Conservation (phyloP, 2,113 vertebrate species). For the Varanus salvator region DNA sequence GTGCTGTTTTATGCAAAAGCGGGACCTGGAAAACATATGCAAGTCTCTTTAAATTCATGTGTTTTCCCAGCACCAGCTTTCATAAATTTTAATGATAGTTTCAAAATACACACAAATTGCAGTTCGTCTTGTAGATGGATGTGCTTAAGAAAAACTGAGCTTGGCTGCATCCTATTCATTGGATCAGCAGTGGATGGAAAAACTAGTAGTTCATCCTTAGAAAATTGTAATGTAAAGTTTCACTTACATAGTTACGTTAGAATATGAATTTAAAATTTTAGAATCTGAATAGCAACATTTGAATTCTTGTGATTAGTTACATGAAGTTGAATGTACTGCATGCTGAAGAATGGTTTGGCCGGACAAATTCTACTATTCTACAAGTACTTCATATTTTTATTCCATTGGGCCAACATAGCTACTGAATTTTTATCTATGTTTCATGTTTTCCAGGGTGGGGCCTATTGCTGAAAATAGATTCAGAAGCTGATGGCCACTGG, state of each 20-base stretch:
- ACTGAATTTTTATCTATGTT: slow-evolving; percentile 6
- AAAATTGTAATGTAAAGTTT: not conserved
- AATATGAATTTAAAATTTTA: not conserved
- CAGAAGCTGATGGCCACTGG: not conserved
- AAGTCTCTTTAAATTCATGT: too few species aligned
- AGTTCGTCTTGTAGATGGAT: too few species aligned
- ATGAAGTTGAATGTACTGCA: not conserved
- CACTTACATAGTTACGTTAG: not conserved
- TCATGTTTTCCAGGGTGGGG: not conserved
- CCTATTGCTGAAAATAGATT: not conserved
- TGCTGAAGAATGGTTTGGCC: not conserved
- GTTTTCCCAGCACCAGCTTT: too few species aligned
- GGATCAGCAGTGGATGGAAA: too few species aligned
- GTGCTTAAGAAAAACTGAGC: too few species aligned
- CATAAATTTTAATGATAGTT: too few species aligned
- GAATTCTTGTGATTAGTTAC: not conserved
- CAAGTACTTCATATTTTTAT: not conserved
- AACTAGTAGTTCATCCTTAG: too few species aligned
- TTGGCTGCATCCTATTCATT: too few species aligned
- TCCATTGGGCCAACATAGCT: not conserved
- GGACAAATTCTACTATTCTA: not conserved
- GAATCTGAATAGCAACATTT: not conserved
- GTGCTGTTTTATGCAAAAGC: too few species aligned
- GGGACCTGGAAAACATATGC: too few species aligned
- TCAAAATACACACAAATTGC: too few species aligned